Evolutionary conservation across 1,140 invertebrate species (phyloP).

Genomic region (Diachasmimorpha longicaudata): DNA sequence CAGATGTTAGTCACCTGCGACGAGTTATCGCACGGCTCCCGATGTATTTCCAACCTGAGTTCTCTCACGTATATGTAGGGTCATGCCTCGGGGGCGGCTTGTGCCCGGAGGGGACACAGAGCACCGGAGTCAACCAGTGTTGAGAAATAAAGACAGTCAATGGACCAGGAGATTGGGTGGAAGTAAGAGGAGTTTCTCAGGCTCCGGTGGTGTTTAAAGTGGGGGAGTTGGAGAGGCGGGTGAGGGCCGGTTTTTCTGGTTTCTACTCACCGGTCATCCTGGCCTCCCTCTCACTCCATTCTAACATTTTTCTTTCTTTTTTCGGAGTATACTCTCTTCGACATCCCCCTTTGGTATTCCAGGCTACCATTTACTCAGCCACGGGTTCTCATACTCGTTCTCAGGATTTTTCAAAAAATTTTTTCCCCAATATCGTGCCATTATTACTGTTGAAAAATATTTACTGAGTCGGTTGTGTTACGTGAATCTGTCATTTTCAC

Average conservation of each 20-base stretch:
- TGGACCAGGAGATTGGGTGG: not conserved
- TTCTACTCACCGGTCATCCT: slow-evolving; percentile 38
- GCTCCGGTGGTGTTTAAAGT: not conserved
- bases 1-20: slow-evolving; percentile 19
- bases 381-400: slow-evolving; percentile 35
- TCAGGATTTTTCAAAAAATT: not conserved
- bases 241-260: slow-evolving; percentile 57
- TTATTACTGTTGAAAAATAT: too few species aligned
- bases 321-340: not conserved
- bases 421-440: not conserved
- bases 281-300: slow-evolving; percentile 27
- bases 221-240: not conserved
- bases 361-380: slow-evolving; percentile 35
- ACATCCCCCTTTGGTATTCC: slow-evolving; percentile 35
- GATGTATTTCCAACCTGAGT: not conserved
- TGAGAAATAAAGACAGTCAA: not conserved
- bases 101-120: not conserved
- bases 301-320: not conserved
- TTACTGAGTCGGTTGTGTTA: too few species aligned
- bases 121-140: not conserved
- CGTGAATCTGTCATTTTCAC: not conserved
- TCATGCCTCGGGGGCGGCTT: not conserved
- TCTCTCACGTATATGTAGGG: not conserved
- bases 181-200: not conserved
- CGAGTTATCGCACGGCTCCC: slow-evolving; percentile 10